Evolutionary conservation across 2,888 invertebrate species (phyloP), one percentile per base, ranked within the genome.

Genomic region (Lasioglossum morio): DNA sequence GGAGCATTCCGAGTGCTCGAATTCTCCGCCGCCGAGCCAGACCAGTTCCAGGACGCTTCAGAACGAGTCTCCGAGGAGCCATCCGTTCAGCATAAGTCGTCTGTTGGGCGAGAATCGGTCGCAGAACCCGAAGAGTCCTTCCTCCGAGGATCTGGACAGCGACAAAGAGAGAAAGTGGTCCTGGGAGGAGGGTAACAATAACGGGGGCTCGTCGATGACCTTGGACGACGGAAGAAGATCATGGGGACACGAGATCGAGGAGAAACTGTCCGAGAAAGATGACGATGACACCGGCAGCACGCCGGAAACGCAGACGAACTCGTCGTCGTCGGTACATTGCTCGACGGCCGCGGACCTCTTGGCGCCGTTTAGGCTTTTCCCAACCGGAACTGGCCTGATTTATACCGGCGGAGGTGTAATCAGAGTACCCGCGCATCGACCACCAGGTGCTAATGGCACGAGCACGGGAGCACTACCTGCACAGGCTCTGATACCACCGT

Each of bases 351-450:
- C 93, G 81, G 94, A 94, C 82, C 89, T 94, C 1, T 85, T 94
- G 53, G 92, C 94, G 19, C 94, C 94, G 4, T 93, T 94, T 78
- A 89, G 94, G 80, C 79, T 95, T 78, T 92, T 95, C 88, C 89
- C 94, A 10, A 90, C 94, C 69, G 93, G 94, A 34, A 94, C 94
- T 2, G 93, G 95, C 23, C 89, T 95, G 79, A 93, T 95, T 81
- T 95, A 95, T 94, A 95, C 96, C 79, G 95, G 96, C 83, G 97
- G 96, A 81, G 98, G 98, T 92, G 98, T 98, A 74, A 97, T 98
- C 91, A 96, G 98, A 93, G 98, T 98, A 89, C 98, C 98, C 76
- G 98, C 98, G 82, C 98, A 98, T 94, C 96, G 98, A 91, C 97
- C 97, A 34, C 95, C 96, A 89, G 96, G 96, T 91, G 96, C 94